Evolutionary conservation across 2,113 vertebrate genomes (phyloP), one percentile per base, ranked within the genome.

Genomic region (Sinocyclocheilus anophthalmus): DNA sequence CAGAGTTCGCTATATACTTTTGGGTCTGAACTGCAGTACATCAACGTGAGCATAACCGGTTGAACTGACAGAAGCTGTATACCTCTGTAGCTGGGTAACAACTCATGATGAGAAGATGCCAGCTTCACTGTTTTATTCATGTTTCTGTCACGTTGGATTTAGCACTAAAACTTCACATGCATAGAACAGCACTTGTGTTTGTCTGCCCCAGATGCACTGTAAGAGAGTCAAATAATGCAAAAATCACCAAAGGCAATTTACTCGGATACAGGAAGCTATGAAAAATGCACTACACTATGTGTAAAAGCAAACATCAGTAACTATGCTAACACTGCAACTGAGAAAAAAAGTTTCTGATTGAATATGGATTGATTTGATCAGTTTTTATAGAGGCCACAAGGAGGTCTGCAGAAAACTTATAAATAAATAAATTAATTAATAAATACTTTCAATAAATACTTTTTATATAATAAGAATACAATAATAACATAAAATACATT

Each of bases 41-140:
- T 73, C 20, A 73, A 22, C 4, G 10, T 0, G 9, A 73, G 20
- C n/a, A 73, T 20, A 73, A 73, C 11, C 18, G 22, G 65, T 30
- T 14, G 37, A 73, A 73, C 37, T 42, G 20, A 10, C 70, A 73
- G 37, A 37, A 42, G 70, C 37, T 42, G 16, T 72, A 72, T 72
- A 5, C 8, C 69, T 22, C 69, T 22, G 18, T 42, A 73, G 37
- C 70, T 73, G 37, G 69, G 37, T 42, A 42, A 22, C 69, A 39
- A 22, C 37, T n/a, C 10, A 42, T 37, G 37, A 73, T 73, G 70
- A 42, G 18, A 73, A 20, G 70, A 73, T 73, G 20, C 70, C 70
- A 73, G 37, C 37, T 42, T 73, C 70, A 73, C 70, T 73, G 70
- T 73, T 73, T 42, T 73, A 73, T 73, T 73, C 70, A 73, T 42